Percentiles rank a stretch among this genome's conserved stretches.
These are phyloP conservation scores for Drosophila kambysellisi DNA, from an alignment of 2,888 invertebrate species.

Conservation along the genomic window DNA sequence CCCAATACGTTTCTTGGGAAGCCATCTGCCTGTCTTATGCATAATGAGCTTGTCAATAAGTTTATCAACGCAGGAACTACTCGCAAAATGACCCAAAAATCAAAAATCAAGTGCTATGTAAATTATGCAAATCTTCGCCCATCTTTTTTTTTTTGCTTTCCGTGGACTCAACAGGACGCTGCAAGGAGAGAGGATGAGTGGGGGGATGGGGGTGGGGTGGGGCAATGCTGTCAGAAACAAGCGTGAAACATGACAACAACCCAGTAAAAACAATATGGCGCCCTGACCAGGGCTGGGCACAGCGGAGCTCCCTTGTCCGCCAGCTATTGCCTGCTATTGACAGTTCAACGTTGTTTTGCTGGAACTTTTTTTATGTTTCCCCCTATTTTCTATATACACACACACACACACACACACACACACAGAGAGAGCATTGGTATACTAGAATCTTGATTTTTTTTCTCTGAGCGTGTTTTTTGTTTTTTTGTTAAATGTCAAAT, in stretches of 20 bases:
- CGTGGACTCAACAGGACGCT: neutral
- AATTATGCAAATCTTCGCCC: slow-evolving; percentile 76
- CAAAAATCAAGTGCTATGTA: slow-evolving; percentile 70
- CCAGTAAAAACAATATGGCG: slow-evolving; percentile 77
- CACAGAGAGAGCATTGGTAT: neutral
- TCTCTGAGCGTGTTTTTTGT: slow-evolving; percentile 19
- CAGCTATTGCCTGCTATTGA: slow-evolving; percentile 68
- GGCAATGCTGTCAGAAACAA: slow-evolving; percentile 70
- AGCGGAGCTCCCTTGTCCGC: slow-evolving; percentile 41
- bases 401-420: neutral
- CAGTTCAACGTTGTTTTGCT: slow-evolving; percentile 73
- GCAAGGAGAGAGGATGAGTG: neutral
- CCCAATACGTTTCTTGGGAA: slow-evolving; percentile 11
- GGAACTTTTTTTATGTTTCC: slow-evolving; percentile 34
- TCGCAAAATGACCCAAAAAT: slow-evolving; percentile 60
- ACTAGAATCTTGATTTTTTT: slow-evolving; percentile 32
- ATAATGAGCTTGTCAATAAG: slow-evolving; percentile 76
- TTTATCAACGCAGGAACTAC: slow-evolving; percentile 72
- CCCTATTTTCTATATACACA: slow-evolving; percentile 30
- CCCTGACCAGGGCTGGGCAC: slow-evolving; percentile 40
- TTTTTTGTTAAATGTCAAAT: slow-evolving; percentile 74
- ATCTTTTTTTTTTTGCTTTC: slow-evolving; percentile 28
- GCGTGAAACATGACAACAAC: slow-evolving; percentile 72
- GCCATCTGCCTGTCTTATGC: slow-evolving; percentile 27
- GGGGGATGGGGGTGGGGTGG: neutral